Base-by-base conservation (phyloP, 2,888 invertebrate genomes). In the Drosophila anomalata region DNA sequence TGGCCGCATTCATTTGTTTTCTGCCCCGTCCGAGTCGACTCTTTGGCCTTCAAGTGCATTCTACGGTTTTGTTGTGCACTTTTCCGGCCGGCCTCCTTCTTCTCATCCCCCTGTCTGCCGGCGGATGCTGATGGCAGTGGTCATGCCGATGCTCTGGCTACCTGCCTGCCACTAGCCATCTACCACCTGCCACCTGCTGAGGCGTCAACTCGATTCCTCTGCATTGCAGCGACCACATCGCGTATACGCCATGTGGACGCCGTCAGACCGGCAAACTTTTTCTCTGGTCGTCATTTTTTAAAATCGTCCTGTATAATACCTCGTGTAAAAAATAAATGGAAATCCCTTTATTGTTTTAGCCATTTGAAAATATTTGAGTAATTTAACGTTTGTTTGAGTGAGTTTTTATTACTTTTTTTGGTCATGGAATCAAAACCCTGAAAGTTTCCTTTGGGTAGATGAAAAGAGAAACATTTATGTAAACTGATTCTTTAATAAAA, bases 31-130 rank as follows among this genome's bases (percentile, higher is more conserved):
- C 67, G 59, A 22, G 41, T 60, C 42, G 29, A 29, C 9, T 29
- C 33, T 36, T 62, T 71, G 50, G 52, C 57, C 67, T 71, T 76
- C 33, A 79, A 85, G 77, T 87, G 77, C 77, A 83, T 66, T 74
- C 62, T 73, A 52, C 73, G 76, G 70, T 80, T 76, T 78, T 83
- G 78, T 75, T 85, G 86, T 85, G 78, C 88, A 82, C 82, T 84
- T 87, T 86, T 67, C 65, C 46, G 31, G 50, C n/a, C 48, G 17
- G 53, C 31, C 11, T 20, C 24, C 33, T 44, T 51, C 46, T 53
- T 51, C 50, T 33, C 17, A 17, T 3, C 36, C 36, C 29, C 31
- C 26, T 24, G 50, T 47, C 46, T 33, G 20, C 9, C n/a, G 31
- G 39, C 76, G 63, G 78, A 77, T 76, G 75, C 75, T 77, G 52